Evolutionary conservation across 1,140 invertebrate genomes (phyloP), one percentile per base, ranked within the genome.

Genomic region (Drosophila athabasca): DNA sequence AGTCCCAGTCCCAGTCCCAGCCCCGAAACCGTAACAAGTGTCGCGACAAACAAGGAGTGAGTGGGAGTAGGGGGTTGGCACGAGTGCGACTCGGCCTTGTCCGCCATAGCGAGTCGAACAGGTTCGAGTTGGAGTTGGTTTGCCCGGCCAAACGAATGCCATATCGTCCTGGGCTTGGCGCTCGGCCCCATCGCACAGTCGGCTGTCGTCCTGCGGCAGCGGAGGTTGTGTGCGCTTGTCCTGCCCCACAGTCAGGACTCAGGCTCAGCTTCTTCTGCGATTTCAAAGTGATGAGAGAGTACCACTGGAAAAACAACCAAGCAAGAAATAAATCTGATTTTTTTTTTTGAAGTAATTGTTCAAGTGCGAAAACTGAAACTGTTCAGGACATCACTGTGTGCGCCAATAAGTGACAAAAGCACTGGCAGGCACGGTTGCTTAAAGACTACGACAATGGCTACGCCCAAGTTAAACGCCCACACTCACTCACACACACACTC

Each of bases 191-290:
- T 48, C 84, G 83, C 83, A 53, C 84, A 88, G 83, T 88, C 79
- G 84, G 79, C 84, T 89, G 83, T 70, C 79, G 84, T 83, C 79
- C 83, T 88, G 76, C 83, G 79, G 70, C 84, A 83, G 83, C 71
- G 79, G 43, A 77, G 77, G 83, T 88, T 88, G 83, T 88, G 84
- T 88, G 84, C 83, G 84, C 83, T 89, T 65, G 46, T 62, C 52
- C 48, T 51, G 17, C 45, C 70, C 22, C 55, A 50, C 29, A 53
- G 44, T 11, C 44, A 76, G 64, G 62, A 45, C 41, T 31, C 62
- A 55, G 68, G 46, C 64, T 11, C 80, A 68, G 54, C 57, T 50
- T 29, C 31, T 51, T 29, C 45, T 51, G 41, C 62, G 73, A 54
- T 44, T 61, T 67, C 43, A 68, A 71, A 46, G 68, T 71, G 67